These are phyloP conservation scores for Drosophila sechellia DNA, from an alignment of 1,140 invertebrate species.

Conservation along the genomic window DNA sequence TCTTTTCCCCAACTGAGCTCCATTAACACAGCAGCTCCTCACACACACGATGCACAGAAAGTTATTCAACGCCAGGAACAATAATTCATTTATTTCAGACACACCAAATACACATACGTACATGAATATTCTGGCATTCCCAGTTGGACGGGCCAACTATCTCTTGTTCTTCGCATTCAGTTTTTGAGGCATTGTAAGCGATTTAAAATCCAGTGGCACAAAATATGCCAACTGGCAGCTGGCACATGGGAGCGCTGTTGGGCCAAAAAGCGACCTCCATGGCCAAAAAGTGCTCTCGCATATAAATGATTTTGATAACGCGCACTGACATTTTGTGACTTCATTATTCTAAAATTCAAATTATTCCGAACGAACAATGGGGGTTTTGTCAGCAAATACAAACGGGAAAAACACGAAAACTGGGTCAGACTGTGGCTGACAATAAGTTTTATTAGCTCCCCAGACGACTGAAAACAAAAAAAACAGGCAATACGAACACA, in stretches of 20 bases:
- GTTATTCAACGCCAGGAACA: slow-evolving; percentile 24
- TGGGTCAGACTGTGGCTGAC: slow-evolving; percentile 51
- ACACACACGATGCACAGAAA: slow-evolving; percentile 15
- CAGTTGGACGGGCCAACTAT: slow-evolving; percentile 41
- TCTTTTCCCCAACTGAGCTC: slow-evolving; percentile 19
- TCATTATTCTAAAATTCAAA: slow-evolving; percentile 67
- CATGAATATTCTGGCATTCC: slow-evolving; percentile 19
- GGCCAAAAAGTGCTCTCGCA: slow-evolving; percentile 47
- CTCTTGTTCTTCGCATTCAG: slow-evolving; percentile 22
- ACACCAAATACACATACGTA: slow-evolving; percentile 2
- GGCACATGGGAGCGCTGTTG: slow-evolving; percentile 34
- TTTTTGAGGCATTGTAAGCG: slow-evolving; percentile 48
- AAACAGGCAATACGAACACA: neutral
- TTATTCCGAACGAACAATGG: slow-evolving; percentile 50
- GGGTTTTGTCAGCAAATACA: slow-evolving; percentile 13
- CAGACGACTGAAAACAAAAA: slow-evolving; percentile 17
- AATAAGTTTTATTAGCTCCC: slow-evolving; percentile 51
- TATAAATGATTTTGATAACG: slow-evolving; percentile 63
- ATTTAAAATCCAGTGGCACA: slow-evolving; percentile 44
- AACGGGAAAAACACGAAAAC: slow-evolving; percentile 8
- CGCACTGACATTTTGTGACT: slow-evolving; percentile 62
- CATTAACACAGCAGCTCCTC: slow-evolving; percentile 33
- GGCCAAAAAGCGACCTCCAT: slow-evolving; percentile 22
- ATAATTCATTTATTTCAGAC: slow-evolving; percentile 56
- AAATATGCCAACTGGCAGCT: slow-evolving; percentile 50